Base-by-base conservation (phyloP, 2,888 invertebrate genomes). In the Ennomos fuscantarius region DNA sequence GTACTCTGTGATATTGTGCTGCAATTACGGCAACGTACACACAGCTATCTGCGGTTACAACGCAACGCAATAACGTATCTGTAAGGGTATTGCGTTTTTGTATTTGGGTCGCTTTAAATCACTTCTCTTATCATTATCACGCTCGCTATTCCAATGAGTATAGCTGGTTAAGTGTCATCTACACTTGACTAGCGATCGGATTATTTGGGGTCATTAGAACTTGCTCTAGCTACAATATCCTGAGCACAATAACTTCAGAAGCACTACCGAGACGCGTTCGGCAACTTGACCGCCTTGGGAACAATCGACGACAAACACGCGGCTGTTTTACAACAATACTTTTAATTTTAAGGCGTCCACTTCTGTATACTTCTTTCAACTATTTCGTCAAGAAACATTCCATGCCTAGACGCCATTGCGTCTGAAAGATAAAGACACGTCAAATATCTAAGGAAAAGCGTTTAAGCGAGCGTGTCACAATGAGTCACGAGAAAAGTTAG, bases 241-340 rank as follows among this genome's bases (percentile, higher is more conserved):
- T 11, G 39, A 54, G 34, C 46, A 74, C 71, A 78, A 77, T 70
- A 51, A 64, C 56, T 61, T 67, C 65, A 57, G 69, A 62, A 65
- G 64, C 67, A 59, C 62, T 70, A 69, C 69, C 63, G 63, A 64
- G 66, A 51, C 57, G 63, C 63, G 54, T 65, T 67, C 60, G 62
- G 68, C 66, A 67, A 76, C 67, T 63, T 62, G 72, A 72, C 66
- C 71, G 66, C 52, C 89, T 89, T 89, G 90, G 82, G 89, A 89
- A 89, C 72, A 64, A 59, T 70, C 60, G 63, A 59, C 76, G 69
- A 73, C 81, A 84, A 83, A 79, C 80, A 87, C 87, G 87, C 83
- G 79, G 86, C 86, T 83, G 85, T 84, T 78, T 86, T 85, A 84
- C 82, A 79, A 88, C 88, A 87, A 87, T 86, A 76, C 76, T 69